These are phyloP conservation scores for Drosophila takahashii DNA, from an alignment of 1,140 invertebrate genomes.

Conservation along the genomic window DNA sequence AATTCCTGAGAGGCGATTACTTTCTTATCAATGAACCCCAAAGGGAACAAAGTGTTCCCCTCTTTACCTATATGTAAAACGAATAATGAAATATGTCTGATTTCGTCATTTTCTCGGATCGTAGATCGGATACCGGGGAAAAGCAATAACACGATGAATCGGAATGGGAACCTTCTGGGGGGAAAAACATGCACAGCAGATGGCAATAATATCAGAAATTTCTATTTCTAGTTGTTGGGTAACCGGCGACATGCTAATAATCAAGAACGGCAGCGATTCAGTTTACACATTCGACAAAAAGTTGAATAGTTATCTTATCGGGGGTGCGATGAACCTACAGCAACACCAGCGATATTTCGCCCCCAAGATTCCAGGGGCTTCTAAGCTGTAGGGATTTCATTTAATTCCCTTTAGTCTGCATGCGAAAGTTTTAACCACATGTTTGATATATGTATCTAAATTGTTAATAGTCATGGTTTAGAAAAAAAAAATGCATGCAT, in stretches of 20 bases:
- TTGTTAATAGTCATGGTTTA: too few species aligned
- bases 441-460: background rate
- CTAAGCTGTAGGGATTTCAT: constrained; percentile 3
- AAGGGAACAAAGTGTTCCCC: background rate
- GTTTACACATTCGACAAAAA: constrained; percentile 2
- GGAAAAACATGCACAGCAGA: constrained; percentile 2
- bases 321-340: constrained; percentile 30
- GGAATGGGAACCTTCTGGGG: constrained; percentile 12
- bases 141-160: constrained; percentile 7
- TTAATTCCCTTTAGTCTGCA: constrained; percentile 5
- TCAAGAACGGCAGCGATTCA: background rate
- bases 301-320: constrained; percentile 34
- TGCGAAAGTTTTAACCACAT: constrained; percentile 8
- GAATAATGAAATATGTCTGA: constrained; percentile 17
- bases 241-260: constrained; percentile 37
- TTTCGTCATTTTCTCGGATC: constrained; percentile 3
- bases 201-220: constrained; percentile 2
- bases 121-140: background rate
- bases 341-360: background rate
- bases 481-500: too few species aligned
- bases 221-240: background rate
- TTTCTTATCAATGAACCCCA: constrained; percentile 9
- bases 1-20: background rate
- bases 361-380: background rate
- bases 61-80: background rate